phyloP scores from a whole-genome alignment of 2,113 vertebrate genomes.

The Aleadryas rufinucha region DNA sequence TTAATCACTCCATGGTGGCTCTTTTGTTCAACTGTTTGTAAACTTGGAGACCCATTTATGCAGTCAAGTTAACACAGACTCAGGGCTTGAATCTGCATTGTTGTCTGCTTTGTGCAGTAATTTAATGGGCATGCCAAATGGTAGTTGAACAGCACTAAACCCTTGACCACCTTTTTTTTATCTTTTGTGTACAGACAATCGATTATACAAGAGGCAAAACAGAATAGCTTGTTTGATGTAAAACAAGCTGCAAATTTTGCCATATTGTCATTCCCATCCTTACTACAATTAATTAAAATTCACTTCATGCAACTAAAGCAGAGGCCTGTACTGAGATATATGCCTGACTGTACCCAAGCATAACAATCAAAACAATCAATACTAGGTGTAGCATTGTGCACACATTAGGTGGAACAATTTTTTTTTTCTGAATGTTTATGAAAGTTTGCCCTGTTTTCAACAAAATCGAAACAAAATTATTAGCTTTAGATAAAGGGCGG shows the following conservation, averaged over 20 bases:
- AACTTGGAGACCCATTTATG: not conserved
- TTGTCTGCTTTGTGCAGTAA: constrained; percentile 27
- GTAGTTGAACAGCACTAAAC: constrained; percentile 1
- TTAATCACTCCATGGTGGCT: not conserved
- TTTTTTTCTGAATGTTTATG: not conserved
- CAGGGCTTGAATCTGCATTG: not conserved
- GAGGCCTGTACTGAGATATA: not conserved
- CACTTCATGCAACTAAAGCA: not conserved
- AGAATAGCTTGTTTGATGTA: not conserved
- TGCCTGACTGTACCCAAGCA: not conserved
- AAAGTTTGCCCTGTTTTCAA: not conserved
- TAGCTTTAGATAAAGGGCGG: not conserved
- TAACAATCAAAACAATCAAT: not conserved
- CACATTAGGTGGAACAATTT: not conserved
- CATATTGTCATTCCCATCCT: not conserved
- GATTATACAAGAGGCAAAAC: not conserved
- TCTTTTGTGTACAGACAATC: constrained; percentile 2
- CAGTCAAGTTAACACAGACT: not conserved
- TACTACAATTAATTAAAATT: not conserved
- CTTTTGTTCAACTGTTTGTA: constrained; percentile 14
- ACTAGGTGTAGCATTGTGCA: not conserved
- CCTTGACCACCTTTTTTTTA: not conserved
- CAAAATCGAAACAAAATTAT: not conserved
- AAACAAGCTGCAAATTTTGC: not conserved
- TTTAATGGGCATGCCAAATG: constrained; percentile 17